phyloP scores from a whole-genome alignment of 2,797 vertebrate species.

The Carduelis carduelis region DNA sequence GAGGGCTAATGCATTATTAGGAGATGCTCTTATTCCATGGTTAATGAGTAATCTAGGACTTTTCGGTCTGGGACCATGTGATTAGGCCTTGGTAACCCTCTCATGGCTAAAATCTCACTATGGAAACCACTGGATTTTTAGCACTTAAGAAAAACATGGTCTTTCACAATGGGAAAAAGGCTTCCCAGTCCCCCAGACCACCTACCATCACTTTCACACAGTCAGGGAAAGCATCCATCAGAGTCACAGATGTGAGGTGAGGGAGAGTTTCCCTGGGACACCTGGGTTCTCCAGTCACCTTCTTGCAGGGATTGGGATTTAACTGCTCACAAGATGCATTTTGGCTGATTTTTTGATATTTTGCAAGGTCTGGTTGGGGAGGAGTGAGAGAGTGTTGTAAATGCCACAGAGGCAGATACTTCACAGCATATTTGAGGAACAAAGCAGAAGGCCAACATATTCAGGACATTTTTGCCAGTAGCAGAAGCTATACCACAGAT shows the following conservation, averaged over 20 bases:
- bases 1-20: background rate
- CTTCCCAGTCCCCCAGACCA: background rate
- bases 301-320: background rate
- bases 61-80: background rate
- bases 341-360: background rate
- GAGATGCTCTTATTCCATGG: background rate
- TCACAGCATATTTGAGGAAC: background rate
- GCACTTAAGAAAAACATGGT: background rate
- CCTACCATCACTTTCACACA: background rate
- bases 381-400: background rate
- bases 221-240: fast-evolving
- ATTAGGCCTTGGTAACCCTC: background rate
- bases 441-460: background rate
- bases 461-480: background rate
- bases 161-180: background rate
- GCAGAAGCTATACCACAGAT: background rate
- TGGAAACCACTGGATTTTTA: background rate
- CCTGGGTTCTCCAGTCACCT: background rate
- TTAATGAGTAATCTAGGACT: background rate
- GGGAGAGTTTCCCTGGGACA: background rate
- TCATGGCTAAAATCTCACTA: background rate
- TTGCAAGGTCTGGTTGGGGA: background rate
- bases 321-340: fast-evolving
- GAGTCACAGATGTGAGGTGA: background rate
- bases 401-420: background rate